Evolutionary conservation across 2,113 vertebrate species (phyloP).

Genomic region (Xerus inauris): DNA sequence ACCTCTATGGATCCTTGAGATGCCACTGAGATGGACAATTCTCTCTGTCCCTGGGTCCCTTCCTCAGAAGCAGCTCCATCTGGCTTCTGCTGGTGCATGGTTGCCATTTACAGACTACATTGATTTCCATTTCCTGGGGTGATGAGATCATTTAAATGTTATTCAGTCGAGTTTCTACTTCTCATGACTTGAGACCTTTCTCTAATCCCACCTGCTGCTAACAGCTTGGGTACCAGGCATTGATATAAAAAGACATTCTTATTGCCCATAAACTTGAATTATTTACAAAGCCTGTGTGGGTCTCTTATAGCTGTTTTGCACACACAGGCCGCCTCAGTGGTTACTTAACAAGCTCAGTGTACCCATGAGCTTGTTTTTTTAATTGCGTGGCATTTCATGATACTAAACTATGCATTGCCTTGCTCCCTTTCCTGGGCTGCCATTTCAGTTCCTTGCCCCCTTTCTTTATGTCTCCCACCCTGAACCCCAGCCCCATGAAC

Average conservation of each 20-base stretch:
- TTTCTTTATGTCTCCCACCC: background rate
- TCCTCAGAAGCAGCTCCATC: background rate
- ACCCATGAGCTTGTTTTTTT: background rate
- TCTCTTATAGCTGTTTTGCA: background rate
- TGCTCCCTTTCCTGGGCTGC: background rate
- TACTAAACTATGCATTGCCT: background rate
- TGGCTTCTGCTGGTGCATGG: background rate
- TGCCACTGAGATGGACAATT: background rate
- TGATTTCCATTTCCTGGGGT: constrained; percentile 21
- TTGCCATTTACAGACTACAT: background rate
- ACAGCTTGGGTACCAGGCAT: constrained; percentile 3
- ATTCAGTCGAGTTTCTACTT: constrained; percentile 29
- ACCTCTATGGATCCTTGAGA: background rate
- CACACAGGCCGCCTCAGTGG: background rate
- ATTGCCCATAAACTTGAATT: constrained; percentile 34
- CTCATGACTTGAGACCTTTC: constrained; percentile 38
- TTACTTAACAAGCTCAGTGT: background rate
- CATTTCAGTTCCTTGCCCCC: background rate
- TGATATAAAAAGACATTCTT: constrained; percentile 1
- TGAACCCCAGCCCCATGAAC: background rate
- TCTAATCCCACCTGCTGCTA: constrained; percentile 47
- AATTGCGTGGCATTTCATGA: background rate
- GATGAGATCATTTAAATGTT: constrained; percentile 53
- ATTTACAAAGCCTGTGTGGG: fast-evolving
- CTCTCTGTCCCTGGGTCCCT: background rate